Conservation (phyloP, 2,797 vertebrate genomes). For the Pipistrellus pipistrellus region DNA sequence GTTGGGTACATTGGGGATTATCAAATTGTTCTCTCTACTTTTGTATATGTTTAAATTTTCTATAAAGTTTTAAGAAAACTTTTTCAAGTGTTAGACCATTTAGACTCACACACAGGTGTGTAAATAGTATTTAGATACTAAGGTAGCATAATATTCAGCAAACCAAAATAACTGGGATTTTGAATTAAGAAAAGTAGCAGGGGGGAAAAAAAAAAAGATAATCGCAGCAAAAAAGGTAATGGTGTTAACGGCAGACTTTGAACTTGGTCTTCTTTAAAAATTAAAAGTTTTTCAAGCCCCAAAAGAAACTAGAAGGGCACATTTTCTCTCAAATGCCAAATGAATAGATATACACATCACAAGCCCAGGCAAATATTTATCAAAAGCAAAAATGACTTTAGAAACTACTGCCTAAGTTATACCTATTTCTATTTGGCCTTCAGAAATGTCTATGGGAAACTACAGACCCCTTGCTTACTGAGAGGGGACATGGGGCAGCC, state of each 20-base stretch:
- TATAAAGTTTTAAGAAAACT: slow-evolving; percentile 35
- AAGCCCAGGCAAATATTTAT: slow-evolving; percentile 22
- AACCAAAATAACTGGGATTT: slow-evolving; percentile 60
- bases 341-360: neutral
- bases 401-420: neutral
- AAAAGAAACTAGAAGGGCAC: slow-evolving; percentile 11
- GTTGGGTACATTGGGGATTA: neutral
- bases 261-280: slow-evolving; percentile 53
- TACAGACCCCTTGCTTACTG: neutral
- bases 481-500: neutral
- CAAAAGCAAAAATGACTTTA: slow-evolving; percentile 37
- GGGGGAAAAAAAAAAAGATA: neutral
- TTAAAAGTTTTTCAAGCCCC: neutral
- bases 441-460: neutral
- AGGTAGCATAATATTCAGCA: neutral
- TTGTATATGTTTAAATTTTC: neutral
- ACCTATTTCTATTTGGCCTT: slow-evolving; percentile 21
- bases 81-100: slow-evolving; percentile 34
- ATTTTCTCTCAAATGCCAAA: slow-evolving; percentile 55
- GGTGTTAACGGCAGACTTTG: slow-evolving; percentile 1
- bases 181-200: slow-evolving; percentile 47
- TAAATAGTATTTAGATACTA: slow-evolving; percentile 3
- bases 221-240: slow-evolving; percentile 1
- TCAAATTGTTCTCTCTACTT: neutral
- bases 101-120: neutral